Percentiles rank a stretch among this genome's conserved stretches.
phyloP scores from a whole-genome alignment of 2,113 vertebrate species.

The Hemichromis elongatus region DNA sequence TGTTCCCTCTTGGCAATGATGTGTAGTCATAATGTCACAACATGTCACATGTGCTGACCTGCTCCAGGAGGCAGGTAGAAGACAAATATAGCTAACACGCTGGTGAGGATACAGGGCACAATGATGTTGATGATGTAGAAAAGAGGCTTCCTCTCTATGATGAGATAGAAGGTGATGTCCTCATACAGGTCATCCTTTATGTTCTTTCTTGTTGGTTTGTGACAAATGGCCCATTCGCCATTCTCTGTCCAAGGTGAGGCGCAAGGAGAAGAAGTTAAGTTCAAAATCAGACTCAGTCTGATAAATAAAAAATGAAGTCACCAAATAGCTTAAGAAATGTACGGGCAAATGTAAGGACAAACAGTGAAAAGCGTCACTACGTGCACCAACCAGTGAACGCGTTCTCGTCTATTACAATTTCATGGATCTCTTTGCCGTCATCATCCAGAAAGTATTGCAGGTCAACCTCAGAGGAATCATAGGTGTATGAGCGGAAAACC shows the following conservation, averaged over 20 bases:
- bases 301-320: not conserved
- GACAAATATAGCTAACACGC: conserved; percentile 85
- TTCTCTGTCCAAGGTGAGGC: conserved; percentile 70
- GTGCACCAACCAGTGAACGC: conserved; percentile 80
- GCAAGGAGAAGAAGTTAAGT: not conserved
- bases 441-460: conserved; percentile 75
- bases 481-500: conserved; percentile 87
- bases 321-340: not conserved
- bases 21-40: not conserved
- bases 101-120: conserved; percentile 86
- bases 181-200: conserved; percentile 74
- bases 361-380: not conserved
- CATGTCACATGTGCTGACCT: conserved; percentile 64
- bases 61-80: conserved; percentile 90
- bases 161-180: conserved; percentile 86
- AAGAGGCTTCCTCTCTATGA: conserved; percentile 88
- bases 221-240: conserved; percentile 86
- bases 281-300: not conserved
- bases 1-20: not conserved
- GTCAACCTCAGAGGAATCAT: conserved; percentile 82
- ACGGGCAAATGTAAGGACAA: no score
- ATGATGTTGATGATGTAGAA: conserved; percentile 91
- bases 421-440: conserved; percentile 70
- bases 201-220: conserved; percentile 81
- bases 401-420: conserved; percentile 85